phyloP scores from a whole-genome alignment of 2,888 invertebrate genomes.

The Aleiodes alternator region DNA sequence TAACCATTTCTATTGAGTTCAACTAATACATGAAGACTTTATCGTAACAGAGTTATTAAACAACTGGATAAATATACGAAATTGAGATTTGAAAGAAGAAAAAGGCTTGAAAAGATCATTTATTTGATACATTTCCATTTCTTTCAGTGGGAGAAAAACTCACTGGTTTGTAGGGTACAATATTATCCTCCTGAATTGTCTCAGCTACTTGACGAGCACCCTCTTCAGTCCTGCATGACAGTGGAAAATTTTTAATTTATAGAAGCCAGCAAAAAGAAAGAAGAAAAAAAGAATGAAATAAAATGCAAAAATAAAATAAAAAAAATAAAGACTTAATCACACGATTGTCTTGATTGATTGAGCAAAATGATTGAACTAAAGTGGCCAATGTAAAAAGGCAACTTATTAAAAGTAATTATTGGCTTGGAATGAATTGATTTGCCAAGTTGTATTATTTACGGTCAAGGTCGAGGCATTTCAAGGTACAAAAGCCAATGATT shows the following conservation, averaged over 20 bases:
- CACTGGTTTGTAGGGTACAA: slow-evolving; percentile 73
- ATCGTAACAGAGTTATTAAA: neutral
- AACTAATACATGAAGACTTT: neutral
- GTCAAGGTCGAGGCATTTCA: slow-evolving; percentile 52
- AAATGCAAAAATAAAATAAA: neutral
- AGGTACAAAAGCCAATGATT: slow-evolving; percentile 43
- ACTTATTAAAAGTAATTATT: slow-evolving; percentile 45
- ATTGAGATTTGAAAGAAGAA: neutral
- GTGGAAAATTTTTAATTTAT: slow-evolving; percentile 26
- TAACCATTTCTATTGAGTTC: slow-evolving; percentile 18
- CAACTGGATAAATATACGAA: no score
- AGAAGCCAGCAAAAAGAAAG: no score
- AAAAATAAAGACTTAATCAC: slow-evolving; percentile 14
- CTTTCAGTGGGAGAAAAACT: slow-evolving; percentile 50
- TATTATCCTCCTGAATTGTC: slow-evolving; percentile 68
- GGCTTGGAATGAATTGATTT: slow-evolving; percentile 39
- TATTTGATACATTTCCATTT: slow-evolving; percentile 28
- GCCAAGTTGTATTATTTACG: slow-evolving; percentile 46
- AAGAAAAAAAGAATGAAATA: neutral
- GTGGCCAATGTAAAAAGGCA: slow-evolving; percentile 22
- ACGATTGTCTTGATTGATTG: slow-evolving; percentile 7
- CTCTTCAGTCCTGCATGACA: slow-evolving; percentile 66
- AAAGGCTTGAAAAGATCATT: neutral
- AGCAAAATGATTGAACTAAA: slow-evolving; percentile 34
- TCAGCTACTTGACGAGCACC: slow-evolving; percentile 64